These are phyloP conservation scores for Catagonus wagneri DNA, from an alignment of 2,113 vertebrate genomes.

Conservation along the genomic window DNA sequence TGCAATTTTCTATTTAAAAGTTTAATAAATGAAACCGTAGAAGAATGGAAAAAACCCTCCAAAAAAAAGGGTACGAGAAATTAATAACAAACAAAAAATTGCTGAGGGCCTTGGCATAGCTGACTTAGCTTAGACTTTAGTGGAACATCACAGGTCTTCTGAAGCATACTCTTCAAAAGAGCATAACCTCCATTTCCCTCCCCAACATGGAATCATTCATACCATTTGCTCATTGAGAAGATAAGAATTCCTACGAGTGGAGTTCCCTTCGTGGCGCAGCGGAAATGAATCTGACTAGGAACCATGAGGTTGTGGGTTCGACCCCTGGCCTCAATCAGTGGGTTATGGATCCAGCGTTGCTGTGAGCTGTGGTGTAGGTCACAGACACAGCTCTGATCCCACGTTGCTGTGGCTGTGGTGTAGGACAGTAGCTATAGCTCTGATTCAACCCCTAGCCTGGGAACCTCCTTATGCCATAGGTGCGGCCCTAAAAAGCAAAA, in stretches of 20 bases:
- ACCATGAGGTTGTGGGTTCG: too few relatives aligned
- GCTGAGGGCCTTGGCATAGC: not conserved
- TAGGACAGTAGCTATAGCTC: too few relatives aligned
- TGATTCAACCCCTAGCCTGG: too few relatives aligned
- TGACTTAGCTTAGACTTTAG: not conserved
- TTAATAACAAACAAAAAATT: constrained; percentile 27
- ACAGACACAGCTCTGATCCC: too few relatives aligned
- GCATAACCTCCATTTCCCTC: not conserved
- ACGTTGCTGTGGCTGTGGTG: too few relatives aligned
- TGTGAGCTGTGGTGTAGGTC: too few relatives aligned
- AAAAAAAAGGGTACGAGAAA: not conserved
- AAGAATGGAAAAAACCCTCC: not conserved
- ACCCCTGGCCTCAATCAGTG: too few relatives aligned
- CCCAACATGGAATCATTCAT: not conserved
- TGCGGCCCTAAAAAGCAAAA: too few relatives aligned
- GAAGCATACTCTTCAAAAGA: not conserved
- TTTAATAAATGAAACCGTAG: constrained; percentile 19
- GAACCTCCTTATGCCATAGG: too few relatives aligned
- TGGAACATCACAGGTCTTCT: not conserved
- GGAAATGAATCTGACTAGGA: too few relatives aligned
- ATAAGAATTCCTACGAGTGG: not conserved
- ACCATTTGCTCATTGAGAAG: not conserved
- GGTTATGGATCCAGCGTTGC: too few relatives aligned
- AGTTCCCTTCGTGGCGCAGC: too few relatives aligned
- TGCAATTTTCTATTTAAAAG: constrained; percentile 3